A percentile compares a stretch with the other conserved stretches of the same genome.
phyloP scores from a whole-genome alignment of 2,888 invertebrate species.

The Pomacea canaliculata region DNA sequence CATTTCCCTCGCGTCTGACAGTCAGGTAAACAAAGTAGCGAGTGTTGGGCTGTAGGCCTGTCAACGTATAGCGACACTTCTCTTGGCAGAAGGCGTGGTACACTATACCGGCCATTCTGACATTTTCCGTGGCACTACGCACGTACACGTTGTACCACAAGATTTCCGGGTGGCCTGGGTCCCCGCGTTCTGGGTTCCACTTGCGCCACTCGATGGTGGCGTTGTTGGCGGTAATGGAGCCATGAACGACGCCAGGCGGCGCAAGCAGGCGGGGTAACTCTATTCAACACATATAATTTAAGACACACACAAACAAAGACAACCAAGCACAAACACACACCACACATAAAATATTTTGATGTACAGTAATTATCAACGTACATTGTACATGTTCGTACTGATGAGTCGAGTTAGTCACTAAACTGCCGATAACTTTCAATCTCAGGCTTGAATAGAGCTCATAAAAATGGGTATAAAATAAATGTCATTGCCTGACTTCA shows the following conservation, averaged over 20 bases:
- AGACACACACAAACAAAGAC: neutral
- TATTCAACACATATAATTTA: slow-evolving; percentile 21
- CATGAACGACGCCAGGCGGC: slow-evolving; percentile 47
- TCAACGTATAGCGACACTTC: slow-evolving; percentile 49
- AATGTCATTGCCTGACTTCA: too few species aligned
- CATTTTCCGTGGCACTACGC: slow-evolving; percentile 32
- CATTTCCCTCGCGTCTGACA: slow-evolving; percentile 49
- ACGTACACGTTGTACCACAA: slow-evolving; percentile 55
- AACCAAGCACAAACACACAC: neutral
- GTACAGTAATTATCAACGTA: neutral
- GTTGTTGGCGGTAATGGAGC: slow-evolving; percentile 41
- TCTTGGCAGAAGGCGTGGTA: slow-evolving; percentile 35
- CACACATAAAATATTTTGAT: neutral
- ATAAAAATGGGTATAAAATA: too few species aligned
- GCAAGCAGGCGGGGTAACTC: slow-evolving; percentile 51
- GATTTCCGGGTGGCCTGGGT: slow-evolving; percentile 56
- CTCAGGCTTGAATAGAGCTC: too few species aligned
- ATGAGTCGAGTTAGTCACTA: too few species aligned
- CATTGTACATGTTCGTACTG: neutral
- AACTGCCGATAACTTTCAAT: too few species aligned
- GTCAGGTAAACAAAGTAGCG: slow-evolving; percentile 56
- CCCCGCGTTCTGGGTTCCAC: slow-evolving; percentile 53
- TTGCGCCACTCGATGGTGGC: slow-evolving; percentile 55
- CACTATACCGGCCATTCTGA: slow-evolving; percentile 30
- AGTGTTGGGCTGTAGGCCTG: slow-evolving; percentile 55